Conservation (phyloP, 2,888 invertebrate species). For the Diloba caeruleocephala region DNA sequence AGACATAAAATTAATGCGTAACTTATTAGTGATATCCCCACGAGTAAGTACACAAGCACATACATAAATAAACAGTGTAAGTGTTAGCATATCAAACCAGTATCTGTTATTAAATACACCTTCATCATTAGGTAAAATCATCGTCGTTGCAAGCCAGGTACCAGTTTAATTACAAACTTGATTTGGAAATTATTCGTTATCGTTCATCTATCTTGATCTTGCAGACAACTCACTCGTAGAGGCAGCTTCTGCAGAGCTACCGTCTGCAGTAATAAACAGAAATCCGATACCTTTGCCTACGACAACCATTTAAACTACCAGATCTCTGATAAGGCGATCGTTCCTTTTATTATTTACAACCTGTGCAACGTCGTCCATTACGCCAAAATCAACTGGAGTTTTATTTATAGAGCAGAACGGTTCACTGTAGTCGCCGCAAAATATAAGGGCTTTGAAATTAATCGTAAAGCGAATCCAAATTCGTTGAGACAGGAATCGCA, state of each 20-base stretch:
- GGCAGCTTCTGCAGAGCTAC: constrained; percentile 73
- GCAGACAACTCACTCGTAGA: constrained; percentile 79
- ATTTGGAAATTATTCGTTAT: constrained; percentile 67
- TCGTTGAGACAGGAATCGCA: constrained; percentile 44
- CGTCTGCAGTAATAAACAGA: constrained; percentile 81
- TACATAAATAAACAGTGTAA: constrained; percentile 28
- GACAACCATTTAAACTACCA: constrained; percentile 77
- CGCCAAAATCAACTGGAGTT: constrained; percentile 72
- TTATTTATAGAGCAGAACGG: constrained; percentile 29
- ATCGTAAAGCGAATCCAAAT: constrained; percentile 36
- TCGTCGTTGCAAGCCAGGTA: constrained; percentile 45
- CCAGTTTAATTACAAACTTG: constrained; percentile 65
- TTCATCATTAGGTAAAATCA: constrained; percentile 54
- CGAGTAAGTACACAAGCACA: constrained; percentile 9
- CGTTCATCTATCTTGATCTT: constrained; percentile 68
- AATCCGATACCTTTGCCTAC: constrained; percentile 82
- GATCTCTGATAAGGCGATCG: constrained; percentile 80
- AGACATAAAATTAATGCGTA: constrained; percentile 15
- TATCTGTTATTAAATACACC: constrained; percentile 44
- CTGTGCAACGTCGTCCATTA: constrained; percentile 63
- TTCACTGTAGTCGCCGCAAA: constrained; percentile 2
- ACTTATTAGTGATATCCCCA: constrained; percentile 1
- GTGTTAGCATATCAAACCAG: constrained; percentile 42
- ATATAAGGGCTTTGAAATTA: constrained; percentile 23
- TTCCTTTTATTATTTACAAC: constrained; percentile 83